These are phyloP conservation scores for Hirtodrosophila duncani DNA, from an alignment of 2,888 invertebrate genomes.

Conservation along the genomic window DNA sequence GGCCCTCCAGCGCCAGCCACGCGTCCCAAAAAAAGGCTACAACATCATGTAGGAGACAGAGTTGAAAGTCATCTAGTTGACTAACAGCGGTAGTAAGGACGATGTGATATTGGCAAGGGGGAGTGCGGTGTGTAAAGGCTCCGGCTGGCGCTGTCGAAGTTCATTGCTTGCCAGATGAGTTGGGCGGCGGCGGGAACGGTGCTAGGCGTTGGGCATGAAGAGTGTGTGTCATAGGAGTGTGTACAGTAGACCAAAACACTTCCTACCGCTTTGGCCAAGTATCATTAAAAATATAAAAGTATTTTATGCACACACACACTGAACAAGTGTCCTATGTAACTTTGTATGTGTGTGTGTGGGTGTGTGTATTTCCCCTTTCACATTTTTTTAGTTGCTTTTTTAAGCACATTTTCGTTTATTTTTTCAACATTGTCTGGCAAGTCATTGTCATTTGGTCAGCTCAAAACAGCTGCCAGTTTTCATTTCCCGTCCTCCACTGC, in stretches of 20 bases:
- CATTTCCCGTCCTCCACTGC: background rate
- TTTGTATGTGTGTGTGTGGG: background rate
- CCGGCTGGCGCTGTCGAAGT: slow-evolving; percentile 36
- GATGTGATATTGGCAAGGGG: background rate
- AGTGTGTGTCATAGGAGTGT: slow-evolving; percentile 44
- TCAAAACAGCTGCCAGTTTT: slow-evolving; percentile 62
- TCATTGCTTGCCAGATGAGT: slow-evolving; percentile 58
- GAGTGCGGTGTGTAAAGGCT: background rate
- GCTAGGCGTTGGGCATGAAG: background rate
- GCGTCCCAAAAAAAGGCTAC: slow-evolving; percentile 32
- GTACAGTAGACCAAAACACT: slow-evolving; percentile 69
- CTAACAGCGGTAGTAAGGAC: slow-evolving; percentile 29
- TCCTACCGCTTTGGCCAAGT: slow-evolving; percentile 71
- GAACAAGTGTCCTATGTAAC: background rate
- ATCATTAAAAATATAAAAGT: slow-evolving; percentile 72
- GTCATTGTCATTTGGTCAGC: slow-evolving; percentile 69
- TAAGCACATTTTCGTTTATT: slow-evolving; percentile 17
- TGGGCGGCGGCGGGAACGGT: slow-evolving; percentile 3
- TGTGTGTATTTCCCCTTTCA: background rate
- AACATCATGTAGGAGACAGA: slow-evolving; percentile 48
- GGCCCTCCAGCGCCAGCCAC: slow-evolving; percentile 18
- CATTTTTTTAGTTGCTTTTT: slow-evolving; percentile 36
- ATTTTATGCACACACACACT: slow-evolving; percentile 54
- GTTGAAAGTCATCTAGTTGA: slow-evolving; percentile 66
- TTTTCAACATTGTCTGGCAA: slow-evolving; percentile 33